A percentile compares a stretch with the other conserved stretches of the same genome.
phyloP scores from a whole-genome alignment of 2,888 invertebrate species.

The Melipona beecheii region DNA sequence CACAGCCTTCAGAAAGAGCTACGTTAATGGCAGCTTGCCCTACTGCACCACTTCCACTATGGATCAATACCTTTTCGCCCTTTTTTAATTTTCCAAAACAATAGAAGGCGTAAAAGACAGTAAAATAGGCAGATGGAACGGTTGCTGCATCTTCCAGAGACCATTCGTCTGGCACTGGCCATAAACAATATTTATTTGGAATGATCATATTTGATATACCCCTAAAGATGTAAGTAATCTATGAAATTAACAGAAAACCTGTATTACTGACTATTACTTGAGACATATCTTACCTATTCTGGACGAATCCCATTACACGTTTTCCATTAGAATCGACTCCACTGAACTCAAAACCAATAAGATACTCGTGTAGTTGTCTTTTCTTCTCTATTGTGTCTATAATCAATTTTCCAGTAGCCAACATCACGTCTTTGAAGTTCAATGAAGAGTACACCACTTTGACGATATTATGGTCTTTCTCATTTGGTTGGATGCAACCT shows the following conservation, averaged over 20 bases:
- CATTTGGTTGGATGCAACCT: conserved; percentile 84
- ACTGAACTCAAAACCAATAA: conserved; percentile 89
- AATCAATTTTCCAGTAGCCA: conserved; percentile 95
- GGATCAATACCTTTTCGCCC: conserved; percentile 84
- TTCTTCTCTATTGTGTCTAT: conserved; percentile 89
- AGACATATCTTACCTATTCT: conserved; percentile 60
- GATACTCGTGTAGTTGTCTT: conserved; percentile 86
- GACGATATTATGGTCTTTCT: conserved; percentile 78
- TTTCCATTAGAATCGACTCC: conserved; percentile 85
- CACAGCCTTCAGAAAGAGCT: conserved; percentile 86
- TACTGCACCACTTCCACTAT: conserved; percentile 86
- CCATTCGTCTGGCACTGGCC: conserved; percentile 87
- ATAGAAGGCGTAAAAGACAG: conserved; percentile 86
- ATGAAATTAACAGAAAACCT: not conserved
- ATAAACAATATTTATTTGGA: conserved; percentile 66
- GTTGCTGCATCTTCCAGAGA: conserved; percentile 88
- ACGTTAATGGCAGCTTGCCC: conserved; percentile 89
- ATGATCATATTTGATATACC: conserved; percentile 35
- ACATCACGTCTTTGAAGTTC: conserved; percentile 98
- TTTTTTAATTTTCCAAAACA: conserved; percentile 85
- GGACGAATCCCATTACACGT: conserved; percentile 84
- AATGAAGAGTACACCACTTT: conserved; percentile 91
- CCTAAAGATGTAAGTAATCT: conserved; percentile 26
- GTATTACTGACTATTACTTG: not conserved
- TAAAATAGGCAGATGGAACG: conserved; percentile 88